Percentiles rank a stretch among this genome's conserved stretches.
Evolutionary conservation across 2,888 invertebrate species (phyloP).

Genomic region (Tenthredo amoena): DNA sequence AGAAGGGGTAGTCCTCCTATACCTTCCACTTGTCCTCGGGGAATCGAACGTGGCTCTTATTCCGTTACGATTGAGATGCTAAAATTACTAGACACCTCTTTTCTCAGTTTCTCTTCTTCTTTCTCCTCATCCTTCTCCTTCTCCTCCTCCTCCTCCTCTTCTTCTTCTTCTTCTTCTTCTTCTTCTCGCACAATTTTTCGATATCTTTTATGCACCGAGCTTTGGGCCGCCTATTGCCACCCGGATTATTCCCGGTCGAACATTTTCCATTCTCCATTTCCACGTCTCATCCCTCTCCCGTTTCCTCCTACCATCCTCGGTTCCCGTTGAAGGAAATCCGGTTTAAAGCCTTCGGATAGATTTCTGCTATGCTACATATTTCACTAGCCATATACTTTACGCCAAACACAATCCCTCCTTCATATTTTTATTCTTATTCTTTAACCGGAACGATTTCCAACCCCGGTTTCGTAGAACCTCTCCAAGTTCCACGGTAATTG

Average conservation of each 20-base stretch:
- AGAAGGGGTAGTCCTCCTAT: conserved; percentile 61
- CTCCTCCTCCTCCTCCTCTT: neutral
- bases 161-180: neutral
- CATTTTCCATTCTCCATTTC: conserved; percentile 8
- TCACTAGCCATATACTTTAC: neutral
- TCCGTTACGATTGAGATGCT: conserved; percentile 66
- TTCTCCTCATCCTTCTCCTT: neutral
- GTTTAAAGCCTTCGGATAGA: conserved; percentile 16
- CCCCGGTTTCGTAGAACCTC: neutral
- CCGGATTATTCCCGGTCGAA: neutral
- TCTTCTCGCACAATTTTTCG: neutral
- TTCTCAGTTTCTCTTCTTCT: conserved; percentile 16
- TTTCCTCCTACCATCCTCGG: neutral
- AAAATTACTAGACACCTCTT: conserved; percentile 67
- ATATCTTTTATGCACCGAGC: neutral
- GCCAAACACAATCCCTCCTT: neutral
- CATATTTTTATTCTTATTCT: neutral
- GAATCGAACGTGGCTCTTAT: conserved; percentile 61
- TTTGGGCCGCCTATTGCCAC: neutral
- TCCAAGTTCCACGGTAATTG: neutral
- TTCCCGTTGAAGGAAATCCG: neutral
- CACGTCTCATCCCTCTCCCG: neutral
- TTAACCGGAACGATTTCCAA: neutral
- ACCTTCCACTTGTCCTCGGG: conserved; percentile 64
- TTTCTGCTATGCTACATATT: neutral